A percentile compares a stretch with the other conserved stretches of the same genome.
Evolutionary conservation across 2,113 vertebrate genomes (phyloP).

Genomic region (Burhinus bistriatus): DNA sequence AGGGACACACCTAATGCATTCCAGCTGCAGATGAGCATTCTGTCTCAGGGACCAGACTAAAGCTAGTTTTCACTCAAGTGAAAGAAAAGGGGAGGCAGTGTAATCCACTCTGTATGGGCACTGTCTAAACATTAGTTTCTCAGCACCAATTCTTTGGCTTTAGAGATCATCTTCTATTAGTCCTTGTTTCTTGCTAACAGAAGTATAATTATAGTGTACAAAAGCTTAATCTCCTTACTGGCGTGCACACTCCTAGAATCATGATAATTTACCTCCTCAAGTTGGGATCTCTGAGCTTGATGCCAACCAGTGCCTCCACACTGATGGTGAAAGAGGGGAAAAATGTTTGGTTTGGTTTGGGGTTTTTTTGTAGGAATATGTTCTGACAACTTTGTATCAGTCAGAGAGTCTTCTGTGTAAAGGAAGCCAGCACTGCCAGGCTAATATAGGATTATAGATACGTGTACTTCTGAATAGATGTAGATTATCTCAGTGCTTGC

Average conservation of each 20-base stretch:
- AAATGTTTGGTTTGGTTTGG: not conserved
- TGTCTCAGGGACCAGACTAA: not conserved
- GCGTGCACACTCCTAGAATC: not conserved
- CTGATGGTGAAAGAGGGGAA: not conserved
- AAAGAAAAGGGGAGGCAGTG: fast-evolving
- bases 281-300: not conserved
- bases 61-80: not conserved
- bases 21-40: not conserved
- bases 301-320: not conserved
- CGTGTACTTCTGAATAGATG: not conserved
- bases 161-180: not conserved
- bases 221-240: not conserved
- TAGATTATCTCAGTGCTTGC: not conserved
- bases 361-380: not conserved
- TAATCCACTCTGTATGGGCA: fast-evolving
- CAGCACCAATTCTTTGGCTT: not conserved
- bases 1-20: not conserved
- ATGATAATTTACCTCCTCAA: not conserved
- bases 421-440: not conserved
- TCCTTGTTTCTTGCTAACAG: not conserved
- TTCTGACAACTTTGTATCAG: not conserved
- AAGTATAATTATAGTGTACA: not conserved
- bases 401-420: not conserved
- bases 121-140: not conserved
- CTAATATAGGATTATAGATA: not conserved